phyloP scores from a whole-genome alignment of 2,888 invertebrate genomes.

The Tenthredo scrophulariae region DNA sequence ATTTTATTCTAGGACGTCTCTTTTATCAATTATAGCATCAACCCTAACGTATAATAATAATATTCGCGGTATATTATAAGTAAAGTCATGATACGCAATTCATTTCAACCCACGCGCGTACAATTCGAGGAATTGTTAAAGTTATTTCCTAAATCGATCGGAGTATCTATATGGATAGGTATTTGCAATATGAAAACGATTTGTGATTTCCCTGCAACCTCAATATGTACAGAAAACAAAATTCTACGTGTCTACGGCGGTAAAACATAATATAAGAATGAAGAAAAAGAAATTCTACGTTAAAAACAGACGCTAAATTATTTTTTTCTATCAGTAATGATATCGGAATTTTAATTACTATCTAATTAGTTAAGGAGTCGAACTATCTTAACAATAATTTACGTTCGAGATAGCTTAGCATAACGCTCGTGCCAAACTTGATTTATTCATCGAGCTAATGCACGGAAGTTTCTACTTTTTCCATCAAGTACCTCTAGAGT shows the following conservation, averaged over 20 bases:
- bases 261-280: neutral
- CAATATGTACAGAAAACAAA: neutral
- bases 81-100: neutral
- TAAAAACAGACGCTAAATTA: neutral
- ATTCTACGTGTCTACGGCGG: neutral
- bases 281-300: neutral
- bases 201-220: neutral
- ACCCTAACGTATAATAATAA: neutral
- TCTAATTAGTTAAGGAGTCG: neutral
- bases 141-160: neutral
- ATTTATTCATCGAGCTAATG: conserved; percentile 13
- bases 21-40: neutral
- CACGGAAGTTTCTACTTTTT: conserved; percentile 24
- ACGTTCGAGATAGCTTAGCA: too few species aligned
- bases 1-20: neutral
- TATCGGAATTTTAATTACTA: neutral
- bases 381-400: neutral
- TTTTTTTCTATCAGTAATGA: neutral
- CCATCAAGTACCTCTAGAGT: neutral
- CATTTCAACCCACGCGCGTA: neutral
- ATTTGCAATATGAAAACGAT: neutral
- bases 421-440: conserved; percentile 38
- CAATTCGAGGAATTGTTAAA: neutral
- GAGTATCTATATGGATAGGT: neutral
- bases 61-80: neutral